A percentile compares a stretch with the other conserved stretches of the same genome.
Evolutionary conservation across 2,888 invertebrate genomes (phyloP).

Genomic region (Eupithecia exiguata): DNA sequence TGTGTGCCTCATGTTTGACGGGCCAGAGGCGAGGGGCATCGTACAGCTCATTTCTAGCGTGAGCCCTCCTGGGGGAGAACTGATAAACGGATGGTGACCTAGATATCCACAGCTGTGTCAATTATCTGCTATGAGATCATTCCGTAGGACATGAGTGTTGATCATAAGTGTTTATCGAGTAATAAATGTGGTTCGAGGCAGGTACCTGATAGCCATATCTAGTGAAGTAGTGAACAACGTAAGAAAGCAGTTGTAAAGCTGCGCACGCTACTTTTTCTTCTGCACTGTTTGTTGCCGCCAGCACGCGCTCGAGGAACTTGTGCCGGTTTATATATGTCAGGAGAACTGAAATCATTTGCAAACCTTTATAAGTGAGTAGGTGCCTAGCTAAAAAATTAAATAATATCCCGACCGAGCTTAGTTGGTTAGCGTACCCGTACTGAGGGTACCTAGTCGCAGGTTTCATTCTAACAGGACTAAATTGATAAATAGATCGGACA

Average conservation of each 20-base stretch:
- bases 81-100: background rate
- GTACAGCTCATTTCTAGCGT: no score
- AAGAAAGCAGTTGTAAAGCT: constrained; percentile 68
- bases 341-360: constrained; percentile 56
- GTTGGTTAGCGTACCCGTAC: no score
- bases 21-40: background rate
- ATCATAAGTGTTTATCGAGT: background rate
- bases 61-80: background rate
- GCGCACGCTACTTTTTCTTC: constrained; percentile 69
- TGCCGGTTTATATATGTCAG: constrained; percentile 65
- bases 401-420: no score
- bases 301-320: constrained; percentile 64
- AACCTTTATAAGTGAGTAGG: background rate
- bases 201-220: constrained; percentile 68
- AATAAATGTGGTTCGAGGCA: background rate
- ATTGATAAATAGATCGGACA: background rate
- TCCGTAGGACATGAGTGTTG: background rate
- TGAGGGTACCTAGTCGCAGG: no score
- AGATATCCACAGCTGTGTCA: background rate
- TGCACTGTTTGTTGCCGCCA: constrained; percentile 56
- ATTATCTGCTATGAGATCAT: background rate
- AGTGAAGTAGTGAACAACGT: constrained; percentile 67
- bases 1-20: background rate
- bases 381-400: no score
- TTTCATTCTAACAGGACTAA: no score